A percentile compares a stretch with the other conserved stretches of the same genome.
Conservation (phyloP, 2,888 invertebrate species). For the Lithophane ornitopus region DNA sequence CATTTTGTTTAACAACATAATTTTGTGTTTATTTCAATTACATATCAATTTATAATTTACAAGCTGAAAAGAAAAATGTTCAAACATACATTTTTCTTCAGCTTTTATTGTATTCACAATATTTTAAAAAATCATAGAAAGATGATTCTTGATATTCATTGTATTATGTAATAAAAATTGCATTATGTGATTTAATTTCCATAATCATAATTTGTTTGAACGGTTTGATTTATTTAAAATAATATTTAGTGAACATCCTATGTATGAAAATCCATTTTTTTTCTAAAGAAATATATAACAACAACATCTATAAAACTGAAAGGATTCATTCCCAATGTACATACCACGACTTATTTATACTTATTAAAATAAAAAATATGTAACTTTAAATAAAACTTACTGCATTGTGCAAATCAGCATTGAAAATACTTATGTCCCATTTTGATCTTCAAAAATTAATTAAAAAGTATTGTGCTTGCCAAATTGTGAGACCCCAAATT, state of each 20-base stretch:
- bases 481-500: too few relatives aligned
- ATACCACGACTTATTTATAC: slow-evolving; percentile 81
- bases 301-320: slow-evolving; percentile 13
- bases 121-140: not conserved
- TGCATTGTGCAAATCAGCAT: slow-evolving; percentile 31
- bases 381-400: slow-evolving; percentile 31
- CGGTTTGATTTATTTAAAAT: slow-evolving; percentile 29
- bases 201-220: slow-evolving; percentile 34
- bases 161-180: not conserved
- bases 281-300: not conserved
- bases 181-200: not conserved
- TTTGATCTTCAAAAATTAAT: not conserved
- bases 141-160: not conserved
- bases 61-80: slow-evolving; percentile 15
- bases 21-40: slow-evolving; percentile 12
- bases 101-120: not conserved
- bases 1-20: slow-evolving; percentile 18
- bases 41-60: slow-evolving; percentile 11
- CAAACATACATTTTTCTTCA: too few relatives aligned
- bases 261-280: slow-evolving; percentile 4
- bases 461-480: slow-evolving; percentile 3
- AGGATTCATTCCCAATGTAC: slow-evolving; percentile 78
- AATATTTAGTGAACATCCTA: not conserved
- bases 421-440: not conserved
- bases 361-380: slow-evolving; percentile 62